Evolutionary conservation across 2,113 vertebrate species (phyloP).

Genomic region (Lagopus leucura): DNA sequence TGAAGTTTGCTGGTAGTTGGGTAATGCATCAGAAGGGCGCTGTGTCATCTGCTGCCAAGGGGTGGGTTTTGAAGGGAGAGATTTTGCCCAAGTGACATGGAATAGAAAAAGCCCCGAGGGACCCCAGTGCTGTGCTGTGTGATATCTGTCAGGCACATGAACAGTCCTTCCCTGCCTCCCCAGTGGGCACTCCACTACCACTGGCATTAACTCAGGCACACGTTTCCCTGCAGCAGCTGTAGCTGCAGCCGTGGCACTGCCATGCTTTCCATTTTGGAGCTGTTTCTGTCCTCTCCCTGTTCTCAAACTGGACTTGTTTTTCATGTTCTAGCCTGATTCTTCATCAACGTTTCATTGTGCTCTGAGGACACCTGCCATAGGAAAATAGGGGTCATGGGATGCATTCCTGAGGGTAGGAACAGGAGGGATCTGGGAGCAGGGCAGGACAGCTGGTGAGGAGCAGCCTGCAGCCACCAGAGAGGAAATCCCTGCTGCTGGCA

Average conservation of each 20-base stretch:
- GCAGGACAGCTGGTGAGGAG: neutral
- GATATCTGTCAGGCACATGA: neutral
- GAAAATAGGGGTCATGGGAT: neutral
- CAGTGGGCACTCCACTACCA: fast-evolving
- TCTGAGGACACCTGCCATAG: neutral
- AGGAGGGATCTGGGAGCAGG: neutral
- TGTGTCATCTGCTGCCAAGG: neutral
- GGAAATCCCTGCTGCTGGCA: neutral
- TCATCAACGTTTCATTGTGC: neutral
- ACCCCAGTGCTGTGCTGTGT: neutral
- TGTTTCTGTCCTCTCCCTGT: too few relatives aligned
- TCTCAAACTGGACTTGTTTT: neutral
- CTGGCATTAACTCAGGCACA: neutral
- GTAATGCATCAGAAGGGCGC: neutral
- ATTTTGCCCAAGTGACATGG: neutral
- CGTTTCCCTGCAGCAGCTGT: neutral
- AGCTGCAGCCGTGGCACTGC: neutral
- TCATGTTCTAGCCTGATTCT: neutral
- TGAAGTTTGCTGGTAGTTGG: neutral
- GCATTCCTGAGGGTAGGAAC: neutral
- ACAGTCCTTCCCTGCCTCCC: neutral
- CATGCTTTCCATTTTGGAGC: neutral
- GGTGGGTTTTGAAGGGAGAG: neutral
- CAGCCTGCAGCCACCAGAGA: neutral
- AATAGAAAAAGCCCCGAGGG: neutral